Percentiles rank a stretch among this genome's conserved stretches.
phyloP scores from a whole-genome alignment of 2,888 invertebrate genomes.

The Dynastes tityus region DNA sequence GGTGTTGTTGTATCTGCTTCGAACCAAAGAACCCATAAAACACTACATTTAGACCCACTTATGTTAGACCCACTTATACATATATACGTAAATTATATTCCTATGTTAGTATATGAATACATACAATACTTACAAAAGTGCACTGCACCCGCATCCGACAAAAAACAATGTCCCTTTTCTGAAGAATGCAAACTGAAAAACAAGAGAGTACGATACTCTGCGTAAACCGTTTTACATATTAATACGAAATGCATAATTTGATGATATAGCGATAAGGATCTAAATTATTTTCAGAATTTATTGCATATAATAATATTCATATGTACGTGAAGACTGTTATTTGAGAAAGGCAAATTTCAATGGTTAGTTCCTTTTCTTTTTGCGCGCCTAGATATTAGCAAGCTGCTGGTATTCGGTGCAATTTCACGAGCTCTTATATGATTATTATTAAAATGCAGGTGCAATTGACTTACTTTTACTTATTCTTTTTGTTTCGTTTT shows the following conservation, averaged over 20 bases:
- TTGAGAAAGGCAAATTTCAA: slow-evolving; percentile 41
- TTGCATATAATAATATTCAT: slow-evolving; percentile 37
- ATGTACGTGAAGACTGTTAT: slow-evolving; percentile 38
- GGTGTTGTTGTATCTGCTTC: no score
- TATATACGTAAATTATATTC: no score
- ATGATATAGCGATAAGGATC: slow-evolving; percentile 34
- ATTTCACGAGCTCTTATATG: slow-evolving; percentile 39
- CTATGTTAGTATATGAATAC: no score
- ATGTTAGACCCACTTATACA: no score
- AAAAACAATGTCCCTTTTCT: background rate
- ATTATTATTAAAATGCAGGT: slow-evolving; percentile 49
- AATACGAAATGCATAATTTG: slow-evolving; percentile 36
- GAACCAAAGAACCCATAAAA: no score
- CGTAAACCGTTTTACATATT: slow-evolving; percentile 36
- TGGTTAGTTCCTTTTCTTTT: slow-evolving; percentile 31
- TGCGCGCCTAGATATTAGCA: slow-evolving; percentile 32
- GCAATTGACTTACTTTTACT: slow-evolving; percentile 49
- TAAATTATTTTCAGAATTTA: slow-evolving; percentile 45
- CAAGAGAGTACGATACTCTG: slow-evolving; percentile 27
- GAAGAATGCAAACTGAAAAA: slow-evolving; percentile 21
- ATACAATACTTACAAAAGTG: background rate
- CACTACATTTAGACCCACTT: no score
- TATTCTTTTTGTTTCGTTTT: slow-evolving; percentile 9
- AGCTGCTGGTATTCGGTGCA: slow-evolving; percentile 32
- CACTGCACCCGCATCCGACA: background rate